Conservation (phyloP, 1,140 invertebrate genomes). For the Leptopilina clavipes region DNA sequence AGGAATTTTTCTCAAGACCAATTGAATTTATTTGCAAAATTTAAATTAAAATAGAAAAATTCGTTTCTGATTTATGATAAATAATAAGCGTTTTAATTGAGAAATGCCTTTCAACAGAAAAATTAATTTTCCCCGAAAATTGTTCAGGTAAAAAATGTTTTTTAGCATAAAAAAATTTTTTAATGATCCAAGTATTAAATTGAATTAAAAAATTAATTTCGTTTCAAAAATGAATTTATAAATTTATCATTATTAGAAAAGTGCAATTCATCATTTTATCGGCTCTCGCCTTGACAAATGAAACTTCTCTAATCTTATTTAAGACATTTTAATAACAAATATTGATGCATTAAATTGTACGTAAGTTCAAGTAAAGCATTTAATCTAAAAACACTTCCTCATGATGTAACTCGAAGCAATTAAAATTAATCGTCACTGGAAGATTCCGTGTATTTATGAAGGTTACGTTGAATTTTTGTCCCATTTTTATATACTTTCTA, state of each 20-base stretch:
- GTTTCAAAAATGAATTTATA: background rate
- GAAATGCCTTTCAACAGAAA: too few species aligned
- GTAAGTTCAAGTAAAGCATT: background rate
- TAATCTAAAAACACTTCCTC: conserved; percentile 1
- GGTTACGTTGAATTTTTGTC: background rate
- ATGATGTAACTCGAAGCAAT: background rate
- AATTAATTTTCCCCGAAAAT: too few species aligned
- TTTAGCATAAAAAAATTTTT: too few species aligned
- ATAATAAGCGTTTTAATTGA: too few species aligned
- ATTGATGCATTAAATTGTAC: background rate
- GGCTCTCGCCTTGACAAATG: background rate
- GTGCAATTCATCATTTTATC: background rate
- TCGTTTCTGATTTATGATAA: too few species aligned
- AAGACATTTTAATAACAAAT: background rate
- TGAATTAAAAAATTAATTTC: too few species aligned
- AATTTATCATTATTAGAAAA: background rate
- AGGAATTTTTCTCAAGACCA: too few species aligned
- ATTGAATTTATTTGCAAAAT: too few species aligned
- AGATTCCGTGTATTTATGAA: background rate
- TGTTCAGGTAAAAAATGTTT: too few species aligned
- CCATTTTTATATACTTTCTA: background rate
- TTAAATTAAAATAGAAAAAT: too few species aligned
- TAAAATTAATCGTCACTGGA: background rate
- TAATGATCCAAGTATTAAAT: too few species aligned
- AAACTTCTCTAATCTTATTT: background rate